A percentile compares a stretch with the other conserved stretches of the same genome.
Evolutionary conservation across 2,113 vertebrate species (phyloP).

Genomic region (Heptranchias perlo): DNA sequence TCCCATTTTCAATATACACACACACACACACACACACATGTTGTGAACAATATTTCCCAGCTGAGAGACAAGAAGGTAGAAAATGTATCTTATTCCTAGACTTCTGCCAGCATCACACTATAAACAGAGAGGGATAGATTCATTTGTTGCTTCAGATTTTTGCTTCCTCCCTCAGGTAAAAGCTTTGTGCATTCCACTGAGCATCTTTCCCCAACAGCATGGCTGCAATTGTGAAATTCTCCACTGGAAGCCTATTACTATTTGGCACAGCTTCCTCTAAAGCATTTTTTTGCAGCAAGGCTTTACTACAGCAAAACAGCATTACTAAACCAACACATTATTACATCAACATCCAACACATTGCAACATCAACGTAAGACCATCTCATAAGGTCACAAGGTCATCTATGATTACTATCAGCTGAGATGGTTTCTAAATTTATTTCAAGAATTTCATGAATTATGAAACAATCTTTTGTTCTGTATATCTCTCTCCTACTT

Average conservation of each 20-base stretch:
- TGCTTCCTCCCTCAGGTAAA: not conserved
- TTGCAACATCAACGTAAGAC: not conserved
- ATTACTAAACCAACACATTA: not conserved
- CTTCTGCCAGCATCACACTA: not conserved
- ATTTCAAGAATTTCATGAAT: not conserved
- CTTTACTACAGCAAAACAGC: not conserved
- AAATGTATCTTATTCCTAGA: not conserved
- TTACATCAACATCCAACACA: not conserved
- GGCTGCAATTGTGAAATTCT: not conserved
- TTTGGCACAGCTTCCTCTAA: not conserved
- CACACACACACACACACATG: not conserved
- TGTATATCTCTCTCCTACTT: not conserved
- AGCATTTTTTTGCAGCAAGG: not conserved
- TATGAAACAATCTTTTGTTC: not conserved
- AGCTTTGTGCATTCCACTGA: not conserved
- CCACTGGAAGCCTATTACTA: not conserved
- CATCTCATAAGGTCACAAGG: not conserved
- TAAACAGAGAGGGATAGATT: not conserved
- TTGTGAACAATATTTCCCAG: not conserved
- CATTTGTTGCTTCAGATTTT: not conserved
- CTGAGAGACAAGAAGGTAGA: not conserved
- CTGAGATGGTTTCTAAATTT: not conserved
- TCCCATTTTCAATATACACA: not conserved
- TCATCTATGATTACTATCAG: not conserved
- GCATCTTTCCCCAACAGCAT: not conserved